Percentiles rank a stretch among this genome's conserved stretches.
Conservation (phyloP, 2,888 invertebrate genomes). For the Cheiracanthium punctorium region DNA sequence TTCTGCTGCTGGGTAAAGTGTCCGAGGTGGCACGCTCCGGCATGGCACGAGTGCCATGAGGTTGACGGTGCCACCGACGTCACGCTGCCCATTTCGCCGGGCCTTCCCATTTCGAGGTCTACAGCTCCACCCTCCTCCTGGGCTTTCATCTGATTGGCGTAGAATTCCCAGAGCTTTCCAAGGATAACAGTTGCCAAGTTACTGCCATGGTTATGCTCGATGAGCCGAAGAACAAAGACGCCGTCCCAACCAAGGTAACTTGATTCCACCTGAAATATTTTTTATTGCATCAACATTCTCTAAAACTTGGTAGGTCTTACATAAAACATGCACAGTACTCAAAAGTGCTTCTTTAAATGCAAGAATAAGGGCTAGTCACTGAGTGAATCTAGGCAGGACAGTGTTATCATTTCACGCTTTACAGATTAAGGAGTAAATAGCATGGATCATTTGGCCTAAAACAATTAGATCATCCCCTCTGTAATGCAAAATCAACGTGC, state of each 20-base stretch:
- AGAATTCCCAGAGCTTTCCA: constrained; percentile 74
- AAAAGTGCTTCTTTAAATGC: too few relatives aligned
- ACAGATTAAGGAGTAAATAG: too few relatives aligned
- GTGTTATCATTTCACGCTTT: too few relatives aligned
- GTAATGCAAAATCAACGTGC: too few relatives aligned
- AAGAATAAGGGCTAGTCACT: too few relatives aligned
- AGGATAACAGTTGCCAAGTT: constrained; percentile 74
- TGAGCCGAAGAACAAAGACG: constrained; percentile 75
- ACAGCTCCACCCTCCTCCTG: constrained; percentile 72
- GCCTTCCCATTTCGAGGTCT: constrained; percentile 71
- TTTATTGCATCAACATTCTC: too few relatives aligned
- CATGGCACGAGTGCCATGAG: constrained; percentile 73
- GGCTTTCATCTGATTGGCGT: constrained; percentile 73
- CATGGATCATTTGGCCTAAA: too few relatives aligned
- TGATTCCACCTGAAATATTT: constrained; percentile 52
- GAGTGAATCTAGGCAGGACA: too few relatives aligned
- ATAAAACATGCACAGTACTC: too few relatives aligned
- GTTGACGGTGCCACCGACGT: constrained; percentile 73
- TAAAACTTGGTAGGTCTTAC: too few relatives aligned
- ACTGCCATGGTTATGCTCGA: constrained; percentile 76
- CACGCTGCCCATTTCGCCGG: constrained; percentile 69
- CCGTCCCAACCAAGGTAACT: constrained; percentile 75
- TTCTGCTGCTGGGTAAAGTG: constrained; percentile 69
- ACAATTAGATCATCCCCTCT: too few relatives aligned
- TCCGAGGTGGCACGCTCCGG: constrained; percentile 72